These are phyloP conservation scores for Bubo scandiacus DNA, from an alignment of 2,113 vertebrate species.

Conservation along the genomic window DNA sequence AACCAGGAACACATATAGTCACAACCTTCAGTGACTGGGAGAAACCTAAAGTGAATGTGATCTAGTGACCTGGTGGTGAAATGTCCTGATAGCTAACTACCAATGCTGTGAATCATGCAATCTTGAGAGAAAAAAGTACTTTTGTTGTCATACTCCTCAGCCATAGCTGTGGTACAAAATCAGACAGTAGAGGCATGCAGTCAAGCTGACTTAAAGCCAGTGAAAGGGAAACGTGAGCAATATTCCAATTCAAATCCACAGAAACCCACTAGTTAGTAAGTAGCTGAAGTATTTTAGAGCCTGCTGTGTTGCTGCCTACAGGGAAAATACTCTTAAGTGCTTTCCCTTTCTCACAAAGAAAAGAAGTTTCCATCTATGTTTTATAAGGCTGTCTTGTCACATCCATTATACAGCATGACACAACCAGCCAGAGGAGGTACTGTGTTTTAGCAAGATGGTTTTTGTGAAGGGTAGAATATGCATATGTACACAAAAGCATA, in stretches of 20 bases:
- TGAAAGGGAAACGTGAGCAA: not conserved
- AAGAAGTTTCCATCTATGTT: conserved; percentile 36
- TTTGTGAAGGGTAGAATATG: not conserved
- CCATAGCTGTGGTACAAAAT: not conserved
- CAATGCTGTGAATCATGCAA: not conserved
- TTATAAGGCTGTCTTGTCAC: conserved; percentile 34
- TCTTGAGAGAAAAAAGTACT: not conserved
- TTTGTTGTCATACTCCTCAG: not conserved
- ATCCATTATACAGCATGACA: conserved; percentile 3
- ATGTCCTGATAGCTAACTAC: not conserved
- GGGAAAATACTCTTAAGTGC: conserved; percentile 54
- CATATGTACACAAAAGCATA: too few species aligned
- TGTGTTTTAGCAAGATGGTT: not conserved
- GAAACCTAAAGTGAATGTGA: not conserved
- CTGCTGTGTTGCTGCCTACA: conserved; percentile 39
- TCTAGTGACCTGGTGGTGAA: not conserved
- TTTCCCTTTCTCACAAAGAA: conserved; percentile 14
- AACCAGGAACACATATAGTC: not conserved
- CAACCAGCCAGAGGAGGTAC: not conserved
- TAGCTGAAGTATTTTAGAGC: conserved; percentile 24
- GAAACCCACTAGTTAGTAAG: conserved; percentile 22
- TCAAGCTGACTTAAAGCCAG: not conserved
- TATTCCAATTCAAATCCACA: conserved; percentile 3
- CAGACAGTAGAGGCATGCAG: not conserved
- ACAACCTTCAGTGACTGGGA: not conserved